Evolutionary conservation across 2,797 vertebrate species (phyloP), one percentile per base, ranked within the genome.

Genomic region (Thripadectes ignobilis): DNA sequence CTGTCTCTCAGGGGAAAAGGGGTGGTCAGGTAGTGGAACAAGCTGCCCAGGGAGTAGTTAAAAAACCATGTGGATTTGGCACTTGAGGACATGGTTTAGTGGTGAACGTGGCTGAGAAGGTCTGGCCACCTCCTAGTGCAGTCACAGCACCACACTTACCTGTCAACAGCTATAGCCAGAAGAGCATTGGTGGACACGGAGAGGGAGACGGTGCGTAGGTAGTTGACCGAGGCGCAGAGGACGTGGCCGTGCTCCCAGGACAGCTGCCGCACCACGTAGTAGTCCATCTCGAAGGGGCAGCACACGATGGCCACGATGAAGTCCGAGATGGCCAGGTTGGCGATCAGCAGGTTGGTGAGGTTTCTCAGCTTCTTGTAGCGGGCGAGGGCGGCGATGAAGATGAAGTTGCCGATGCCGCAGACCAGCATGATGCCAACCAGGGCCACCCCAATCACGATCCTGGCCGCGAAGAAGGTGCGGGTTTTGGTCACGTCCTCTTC

Each of bases 221-320:
- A 99, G 97, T 99, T 99, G 92, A 99, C 98, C 0, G 99, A 98
- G 68, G 99, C 98, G 8, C 99, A 99, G 49, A 99, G 98, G 92
- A 99, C 54, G 1, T 99, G 97, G 49, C 99, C 99, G 0, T 99
- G 99, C 88, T 98, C 97, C 99, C 99, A 99, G 82, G 99, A 99
- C 23, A 99, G 98, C 95, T 99, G 98, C 41, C 98, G 98, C 16
- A 99, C 98, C 89, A 99, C 99, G 0, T 99, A 99, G 97, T 99
- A 99, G 97, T 99, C 99, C 98, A 99, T 98, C 95, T 99, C 98
- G 17, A 99, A 99, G 2, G 99, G 99, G 81, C 99, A 99, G 97
- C 99, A 99, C 91, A 99, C 98, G 1, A 99, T 98, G 8, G 99
- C 99, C 91, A 99, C 99, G 2, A 99, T 97, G 93, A 99, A 99